Evolutionary conservation across 2,113 vertebrate genomes (phyloP).

Genomic region (Isichthys henryi): DNA sequence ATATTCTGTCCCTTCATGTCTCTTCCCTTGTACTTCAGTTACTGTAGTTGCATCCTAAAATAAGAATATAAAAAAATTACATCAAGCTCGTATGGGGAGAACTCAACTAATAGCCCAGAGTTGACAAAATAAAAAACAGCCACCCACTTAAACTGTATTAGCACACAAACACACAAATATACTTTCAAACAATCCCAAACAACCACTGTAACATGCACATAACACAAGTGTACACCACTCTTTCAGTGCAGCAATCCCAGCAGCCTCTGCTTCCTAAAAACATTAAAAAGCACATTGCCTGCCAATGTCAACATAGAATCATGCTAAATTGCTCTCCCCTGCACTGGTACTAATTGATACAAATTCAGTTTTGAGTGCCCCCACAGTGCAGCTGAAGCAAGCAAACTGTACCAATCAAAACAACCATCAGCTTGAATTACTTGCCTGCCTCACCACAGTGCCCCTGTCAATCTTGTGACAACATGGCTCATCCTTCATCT

Average conservation of each 20-base stretch:
- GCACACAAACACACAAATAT: too few relatives aligned
- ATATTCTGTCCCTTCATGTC: neutral
- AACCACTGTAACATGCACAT: too few relatives aligned
- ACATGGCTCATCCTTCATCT: conserved; percentile 11
- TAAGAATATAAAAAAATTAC: too few relatives aligned
- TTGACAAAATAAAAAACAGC: too few relatives aligned
- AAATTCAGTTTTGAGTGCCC: conserved; percentile 40
- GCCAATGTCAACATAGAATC: conserved; percentile 56
- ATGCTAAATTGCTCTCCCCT: conserved; percentile 46
- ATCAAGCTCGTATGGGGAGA: too few relatives aligned
- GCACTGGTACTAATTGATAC: conserved; percentile 54
- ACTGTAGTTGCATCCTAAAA: conserved; percentile 47
- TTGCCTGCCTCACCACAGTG: conserved; percentile 34
- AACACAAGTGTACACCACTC: too few relatives aligned
- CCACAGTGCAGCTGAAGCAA: conserved; percentile 52
- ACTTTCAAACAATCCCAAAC: too few relatives aligned
- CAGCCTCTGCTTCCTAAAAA: conserved; percentile 14
- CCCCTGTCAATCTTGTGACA: conserved; percentile 8
- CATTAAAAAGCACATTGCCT: conserved; percentile 31
- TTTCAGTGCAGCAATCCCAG: too few relatives aligned
- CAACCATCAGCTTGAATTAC: conserved; percentile 62
- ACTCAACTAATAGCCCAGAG: too few relatives aligned
- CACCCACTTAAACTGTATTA: too few relatives aligned
- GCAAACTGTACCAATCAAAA: conserved; percentile 71
- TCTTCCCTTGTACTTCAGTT: conserved; percentile 6